Base-by-base conservation (phyloP, 1,140 invertebrate genomes). In the Cydia splendana region DNA sequence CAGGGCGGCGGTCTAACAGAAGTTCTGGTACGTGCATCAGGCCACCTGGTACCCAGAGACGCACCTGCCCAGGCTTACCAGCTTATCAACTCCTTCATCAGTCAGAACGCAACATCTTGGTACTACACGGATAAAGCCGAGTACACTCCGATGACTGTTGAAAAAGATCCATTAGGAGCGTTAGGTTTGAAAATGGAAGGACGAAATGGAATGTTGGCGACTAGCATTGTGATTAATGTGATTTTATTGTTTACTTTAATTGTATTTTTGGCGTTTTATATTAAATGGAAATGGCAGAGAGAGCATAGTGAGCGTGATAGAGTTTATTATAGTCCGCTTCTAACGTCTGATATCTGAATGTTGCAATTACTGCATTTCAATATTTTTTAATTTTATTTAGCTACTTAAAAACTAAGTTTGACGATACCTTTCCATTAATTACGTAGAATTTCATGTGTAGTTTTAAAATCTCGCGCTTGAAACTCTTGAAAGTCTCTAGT, bases 1-100 rank as follows among this genome's bases (percentile, higher is more conserved):
- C 45, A 45, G 13, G 71, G 71, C 7, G 71, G 71, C 5, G 45
- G 45, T 20, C 45, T 74, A 18, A 74, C 71, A 24, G 71, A 74
- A 51, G 45, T 38, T n/a, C 45, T 74, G 4, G 45, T 74, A 10
- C 71, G 15, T 0, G 45, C 4, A 5, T 45, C 71, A n/a, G 71
- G 71, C 18, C 71, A 74, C 45, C 45, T 74, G 13, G 71, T 51
- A 0, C 71, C 71, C n/a, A 51, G 7, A 28, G 71, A 74, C 45
- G 20, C 9, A 12, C 71, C 42, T 9, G 71, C 15, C 10, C 38
- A 48, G n/a, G 45, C 71, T 15, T 24, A 20, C 13, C 30, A 74
- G 18, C 45, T 74, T 3, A 20, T 48, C 24, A n/a, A 7, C n/a
- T 45, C 38, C 9, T 74, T 74, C 24, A 48, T 74, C 38, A 45